A percentile compares a stretch with the other conserved stretches of the same genome.
Conservation (phyloP, 2,113 vertebrate genomes). For the Uria lomvia region DNA sequence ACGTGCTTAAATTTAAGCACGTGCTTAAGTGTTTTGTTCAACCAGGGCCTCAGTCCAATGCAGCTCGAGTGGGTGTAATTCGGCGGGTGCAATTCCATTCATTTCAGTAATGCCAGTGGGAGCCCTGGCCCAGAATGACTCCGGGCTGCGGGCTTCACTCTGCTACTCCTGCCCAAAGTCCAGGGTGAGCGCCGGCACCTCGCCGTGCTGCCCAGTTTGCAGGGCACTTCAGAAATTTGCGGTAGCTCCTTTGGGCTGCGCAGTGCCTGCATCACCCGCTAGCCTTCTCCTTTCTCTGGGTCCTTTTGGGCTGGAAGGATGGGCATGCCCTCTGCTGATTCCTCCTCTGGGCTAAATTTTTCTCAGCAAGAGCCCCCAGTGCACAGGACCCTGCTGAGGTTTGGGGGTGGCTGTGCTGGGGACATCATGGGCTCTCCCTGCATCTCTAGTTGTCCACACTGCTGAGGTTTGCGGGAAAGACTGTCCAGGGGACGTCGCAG, state of each 20-base stretch:
- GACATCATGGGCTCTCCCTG: not conserved
- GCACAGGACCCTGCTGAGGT: not conserved
- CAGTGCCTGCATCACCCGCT: not conserved
- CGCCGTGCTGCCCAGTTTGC: rapidly evolving
- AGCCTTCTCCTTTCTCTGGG: not conserved
- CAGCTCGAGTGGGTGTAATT: not conserved
- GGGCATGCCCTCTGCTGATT: not conserved
- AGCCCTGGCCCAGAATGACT: not conserved
- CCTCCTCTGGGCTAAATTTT: not conserved
- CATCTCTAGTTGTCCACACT: not conserved
- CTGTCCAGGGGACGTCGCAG: not conserved
- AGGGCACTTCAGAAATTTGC: not conserved
- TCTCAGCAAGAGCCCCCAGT: not conserved
- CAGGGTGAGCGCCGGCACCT: not conserved
- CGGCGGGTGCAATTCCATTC: not conserved
- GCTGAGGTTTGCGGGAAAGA: not conserved
- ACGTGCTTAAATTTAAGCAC: constrained; percentile 43
- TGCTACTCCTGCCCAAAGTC: not conserved
- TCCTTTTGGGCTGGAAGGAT: not conserved
- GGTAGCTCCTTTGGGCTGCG: not conserved
- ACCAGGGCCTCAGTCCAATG: not conserved
- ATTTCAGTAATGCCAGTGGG: constrained; percentile 20
- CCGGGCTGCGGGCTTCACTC: not conserved
- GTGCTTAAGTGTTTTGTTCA: constrained; percentile 50
- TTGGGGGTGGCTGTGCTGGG: too few species aligned